A percentile compares a stretch with the other conserved stretches of the same genome.
Evolutionary conservation across 2,113 vertebrate genomes (phyloP).

Genomic region (Murina feae): DNA sequence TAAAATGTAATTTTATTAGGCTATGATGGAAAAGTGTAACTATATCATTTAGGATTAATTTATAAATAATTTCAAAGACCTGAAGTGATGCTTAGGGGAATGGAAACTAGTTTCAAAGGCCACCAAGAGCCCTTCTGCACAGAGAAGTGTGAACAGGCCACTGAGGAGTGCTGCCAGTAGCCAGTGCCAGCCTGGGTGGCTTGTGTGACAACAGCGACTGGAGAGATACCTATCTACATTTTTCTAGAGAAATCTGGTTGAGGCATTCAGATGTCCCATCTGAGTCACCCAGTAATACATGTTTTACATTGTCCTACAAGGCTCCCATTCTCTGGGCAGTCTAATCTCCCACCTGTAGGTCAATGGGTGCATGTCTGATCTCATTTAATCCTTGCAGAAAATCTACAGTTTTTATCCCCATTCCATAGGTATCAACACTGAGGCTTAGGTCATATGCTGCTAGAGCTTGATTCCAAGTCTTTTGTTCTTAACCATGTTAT

Average conservation of each 20-base stretch:
- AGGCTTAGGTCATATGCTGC: not conserved
- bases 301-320: not conserved
- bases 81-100: not conserved
- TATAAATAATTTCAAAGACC: not conserved
- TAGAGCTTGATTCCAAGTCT: not conserved
- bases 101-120: not conserved
- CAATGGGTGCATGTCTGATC: not conserved
- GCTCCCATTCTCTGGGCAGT: not conserved
- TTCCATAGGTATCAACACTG: not conserved
- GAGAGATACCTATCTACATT: not conserved
- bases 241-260: not conserved
- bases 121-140: not conserved
- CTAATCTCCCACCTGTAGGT: not conserved
- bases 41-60: not conserved
- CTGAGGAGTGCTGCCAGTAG: not conserved
- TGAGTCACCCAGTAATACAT: not conserved
- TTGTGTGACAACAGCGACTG: not conserved
- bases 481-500: not conserved
- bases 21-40: not conserved
- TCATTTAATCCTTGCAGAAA: not conserved
- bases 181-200: not conserved
- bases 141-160: rapidly evolving
- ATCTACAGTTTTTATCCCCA: not conserved
- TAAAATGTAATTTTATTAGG: not conserved
- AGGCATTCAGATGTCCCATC: not conserved